Evolutionary conservation across 2,113 vertebrate species (phyloP).

Genomic region (Ptyas mucosa): DNA sequence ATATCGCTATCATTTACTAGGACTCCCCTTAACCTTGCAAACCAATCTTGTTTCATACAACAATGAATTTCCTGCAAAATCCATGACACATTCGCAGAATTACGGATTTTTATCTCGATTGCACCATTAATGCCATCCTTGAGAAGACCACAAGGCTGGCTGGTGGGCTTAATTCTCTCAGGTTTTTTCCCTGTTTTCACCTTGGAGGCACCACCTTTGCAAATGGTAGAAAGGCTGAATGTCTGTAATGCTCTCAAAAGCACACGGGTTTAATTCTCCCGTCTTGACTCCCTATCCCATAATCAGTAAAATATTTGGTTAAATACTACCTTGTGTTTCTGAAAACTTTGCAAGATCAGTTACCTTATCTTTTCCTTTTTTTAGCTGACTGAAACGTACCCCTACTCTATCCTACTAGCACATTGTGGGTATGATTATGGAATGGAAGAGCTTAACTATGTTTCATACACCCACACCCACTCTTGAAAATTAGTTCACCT

Average conservation of each 20-base stretch:
- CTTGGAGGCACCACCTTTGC: background rate
- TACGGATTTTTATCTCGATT: background rate
- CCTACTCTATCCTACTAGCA: background rate
- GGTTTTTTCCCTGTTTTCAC: background rate
- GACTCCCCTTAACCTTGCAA: background rate
- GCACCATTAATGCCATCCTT: background rate
- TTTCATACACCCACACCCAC: background rate
- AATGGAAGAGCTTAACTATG: background rate
- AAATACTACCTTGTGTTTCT: background rate
- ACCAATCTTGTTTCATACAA: background rate
- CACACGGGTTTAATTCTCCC: background rate
- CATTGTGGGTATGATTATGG: background rate
- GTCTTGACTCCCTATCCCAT: background rate
- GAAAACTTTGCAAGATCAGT: background rate
- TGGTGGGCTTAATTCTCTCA: background rate
- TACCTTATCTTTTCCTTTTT: background rate
- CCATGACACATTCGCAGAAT: background rate
- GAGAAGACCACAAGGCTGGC: background rate
- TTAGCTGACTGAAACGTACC: too few relatives aligned
- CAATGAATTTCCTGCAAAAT: background rate
- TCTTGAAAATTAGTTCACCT: background rate
- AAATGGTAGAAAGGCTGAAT: background rate
- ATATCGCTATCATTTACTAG: background rate
- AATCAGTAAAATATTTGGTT: background rate
- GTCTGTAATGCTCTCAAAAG: background rate